Evolutionary conservation across 2,888 invertebrate genomes (phyloP), one percentile per base, ranked within the genome.

Genomic region (Standfussiana lucernea): DNA sequence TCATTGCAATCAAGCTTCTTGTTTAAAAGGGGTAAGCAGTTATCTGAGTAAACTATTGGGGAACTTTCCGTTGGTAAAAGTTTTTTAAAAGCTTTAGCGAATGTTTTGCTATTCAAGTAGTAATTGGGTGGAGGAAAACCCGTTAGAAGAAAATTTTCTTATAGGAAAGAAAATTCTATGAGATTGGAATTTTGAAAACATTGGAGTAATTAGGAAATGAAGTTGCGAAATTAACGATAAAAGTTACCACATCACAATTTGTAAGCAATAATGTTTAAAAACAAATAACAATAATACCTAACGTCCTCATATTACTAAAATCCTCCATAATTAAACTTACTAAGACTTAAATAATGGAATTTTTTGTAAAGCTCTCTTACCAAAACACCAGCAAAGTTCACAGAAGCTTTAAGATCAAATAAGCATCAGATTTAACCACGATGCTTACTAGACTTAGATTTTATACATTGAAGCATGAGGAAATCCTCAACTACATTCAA

Each of bases 1-100:
- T 78, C 70, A 80, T 83, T 78, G 42, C 50, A 13, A 37, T 50
- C 40, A 64, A 32, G 5, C 24, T 66, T 59, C 18, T 74, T 64
- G 15, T 35, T n/a, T 28, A 3, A 37, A 50, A 28, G 37, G 37
- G 56, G 74, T 79, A 40, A 77, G 59, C 65, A 74, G 40, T 18
- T n/a, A 4, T 56, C 18, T 24, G 2, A 18, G 5, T 61, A 2
- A 50, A 35, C 24, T 50, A 5, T 62, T 28, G 0, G 0, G 4
- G 10, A 35, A 35, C 0, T 35, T 1, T 8, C 6, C 24, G 21
- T 40, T 10, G 0, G 6, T 40, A 10, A n/a, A 1, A 59, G 8
- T 4, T 28, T 37, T 47, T 40, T 6, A 13, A 40, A 45, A 77
- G 32, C 24, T 65, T 40, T 15, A n/a, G n/a, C 37, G 4, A 35